Evolutionary conservation across 1,140 invertebrate genomes (phyloP), one percentile per base, ranked within the genome.

Genomic region (Heliothis virescens): DNA sequence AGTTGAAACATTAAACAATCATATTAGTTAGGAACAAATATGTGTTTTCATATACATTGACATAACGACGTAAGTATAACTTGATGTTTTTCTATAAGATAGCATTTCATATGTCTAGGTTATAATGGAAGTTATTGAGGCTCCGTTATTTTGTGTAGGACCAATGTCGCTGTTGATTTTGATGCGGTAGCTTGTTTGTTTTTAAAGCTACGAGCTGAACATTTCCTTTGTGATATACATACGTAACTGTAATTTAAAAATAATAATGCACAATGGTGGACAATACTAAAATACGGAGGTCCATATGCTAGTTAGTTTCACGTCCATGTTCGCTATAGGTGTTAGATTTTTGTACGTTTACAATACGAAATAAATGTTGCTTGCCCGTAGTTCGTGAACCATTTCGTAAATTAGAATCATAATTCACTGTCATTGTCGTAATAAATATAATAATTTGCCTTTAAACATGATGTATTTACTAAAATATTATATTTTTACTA

Each of bases 1-100:
- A 82, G 83, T 80, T 82, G 55, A 34, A 82, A 72, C 76, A 81
- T 59, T 79, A 74, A 80, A 86, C 74, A 84, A 85, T 84, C 80
- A 85, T 85, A 85, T 87, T 86, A 86, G 83, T 87, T 91, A 92
- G 85, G 81, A 77, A 69, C 21, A 88, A 85, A 91, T 90, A 84
- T 87, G 89, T 90, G 91, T 93, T 93, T 94, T 94, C 92, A 92
- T 94, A 92, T 94, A 94, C 92, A 93, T 87, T 85, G 16, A 69
- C 50, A 69, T 67, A 86, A 84, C 69, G 75, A 82, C 69, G 11
- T 83, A 86, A 84, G 80, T 86, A 79, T 86, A 87, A 81, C 73
- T 91, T 81, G 83, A 86, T 90, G 90, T 92, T 92, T 91, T 92
- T 89, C 89, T 91, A 93, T 89, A 87, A 86, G 81, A 84, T 88